phyloP scores from a whole-genome alignment of 2,797 vertebrate species.

The Thripadectes ignobilis region DNA sequence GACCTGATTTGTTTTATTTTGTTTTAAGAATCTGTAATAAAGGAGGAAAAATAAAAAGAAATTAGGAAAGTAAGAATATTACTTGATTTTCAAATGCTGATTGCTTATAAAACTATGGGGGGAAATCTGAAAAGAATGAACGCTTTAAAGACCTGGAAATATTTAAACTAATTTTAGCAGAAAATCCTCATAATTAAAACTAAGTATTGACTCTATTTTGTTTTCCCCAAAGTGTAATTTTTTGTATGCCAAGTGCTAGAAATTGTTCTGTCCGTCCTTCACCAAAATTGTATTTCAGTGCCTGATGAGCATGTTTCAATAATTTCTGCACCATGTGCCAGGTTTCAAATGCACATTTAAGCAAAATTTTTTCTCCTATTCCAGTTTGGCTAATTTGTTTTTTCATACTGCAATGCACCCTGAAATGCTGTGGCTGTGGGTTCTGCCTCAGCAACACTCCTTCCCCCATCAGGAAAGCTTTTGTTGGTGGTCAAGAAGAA shows the following conservation, averaged over 20 bases:
- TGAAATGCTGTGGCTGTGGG: fast-evolving
- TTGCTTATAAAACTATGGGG: background rate
- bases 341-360: background rate
- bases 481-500: fast-evolving
- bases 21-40: background rate
- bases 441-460: background rate
- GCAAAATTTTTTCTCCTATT: background rate
- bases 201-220: background rate
- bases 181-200: background rate
- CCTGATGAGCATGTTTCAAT: background rate
- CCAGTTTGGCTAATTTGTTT: background rate
- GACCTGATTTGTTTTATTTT: background rate
- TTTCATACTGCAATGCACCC: background rate
- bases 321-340: background rate
- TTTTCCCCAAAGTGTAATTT: background rate
- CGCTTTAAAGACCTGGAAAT: background rate
- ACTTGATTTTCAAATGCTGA: background rate
- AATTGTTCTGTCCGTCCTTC: background rate
- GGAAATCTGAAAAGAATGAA: background rate
- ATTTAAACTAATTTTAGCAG: background rate
- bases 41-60: background rate
- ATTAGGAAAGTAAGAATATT: background rate
- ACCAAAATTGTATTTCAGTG: background rate
- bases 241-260: background rate
- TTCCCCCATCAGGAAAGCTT: background rate